Percentiles rank a stretch among this genome's conserved stretches.
Conservation (phyloP, 2,113 vertebrate genomes). For the Petroica traversi region DNA sequence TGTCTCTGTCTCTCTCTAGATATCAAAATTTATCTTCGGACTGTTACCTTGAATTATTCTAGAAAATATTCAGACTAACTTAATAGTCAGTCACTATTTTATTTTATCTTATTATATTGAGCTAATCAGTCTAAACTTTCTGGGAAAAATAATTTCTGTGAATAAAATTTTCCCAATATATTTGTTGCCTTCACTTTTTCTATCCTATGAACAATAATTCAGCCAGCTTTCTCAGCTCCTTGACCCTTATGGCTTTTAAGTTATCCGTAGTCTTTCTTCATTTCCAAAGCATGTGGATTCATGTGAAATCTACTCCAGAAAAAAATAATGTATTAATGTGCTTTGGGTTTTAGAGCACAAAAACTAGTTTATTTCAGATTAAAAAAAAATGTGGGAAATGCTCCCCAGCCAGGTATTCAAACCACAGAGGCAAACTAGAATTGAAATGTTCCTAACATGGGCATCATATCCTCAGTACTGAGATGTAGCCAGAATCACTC, state of each 20-base stretch:
- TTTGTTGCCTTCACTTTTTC: not conserved
- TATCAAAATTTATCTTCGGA: not conserved
- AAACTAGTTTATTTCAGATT: not conserved
- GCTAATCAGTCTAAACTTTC: not conserved
- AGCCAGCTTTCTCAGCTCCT: not conserved
- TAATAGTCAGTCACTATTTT: not conserved
- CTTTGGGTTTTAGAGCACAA: accelerated
- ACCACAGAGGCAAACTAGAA: not conserved
- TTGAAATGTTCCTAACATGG: not conserved
- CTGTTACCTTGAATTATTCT: not conserved
- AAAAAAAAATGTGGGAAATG: not conserved
- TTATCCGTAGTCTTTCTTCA: not conserved
- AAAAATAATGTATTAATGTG: not conserved
- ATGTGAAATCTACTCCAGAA: not conserved
- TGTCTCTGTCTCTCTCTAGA: not conserved
- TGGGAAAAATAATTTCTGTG: not conserved
- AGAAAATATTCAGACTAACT: not conserved
- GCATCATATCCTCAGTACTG: not conserved
- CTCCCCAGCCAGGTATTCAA: not conserved
- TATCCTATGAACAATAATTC: not conserved
- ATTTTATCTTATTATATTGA: not conserved
- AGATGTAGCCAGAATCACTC: not conserved
- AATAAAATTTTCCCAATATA: not conserved
- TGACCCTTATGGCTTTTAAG: not conserved
- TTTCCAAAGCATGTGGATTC: not conserved